Conservation (phyloP, 1,140 invertebrate genomes). For the Armadillidium nasatum region DNA sequence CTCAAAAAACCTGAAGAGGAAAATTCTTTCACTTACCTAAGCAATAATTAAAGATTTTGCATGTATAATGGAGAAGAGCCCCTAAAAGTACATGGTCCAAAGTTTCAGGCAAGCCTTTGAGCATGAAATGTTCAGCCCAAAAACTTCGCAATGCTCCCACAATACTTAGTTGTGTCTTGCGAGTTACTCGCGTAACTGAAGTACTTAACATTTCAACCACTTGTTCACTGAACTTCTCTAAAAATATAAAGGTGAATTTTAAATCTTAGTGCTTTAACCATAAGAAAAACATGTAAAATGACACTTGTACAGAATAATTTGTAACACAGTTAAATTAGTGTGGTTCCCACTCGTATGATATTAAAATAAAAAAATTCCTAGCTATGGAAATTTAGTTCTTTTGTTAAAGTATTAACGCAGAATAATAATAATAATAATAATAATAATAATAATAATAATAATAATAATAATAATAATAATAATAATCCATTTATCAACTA, state of each 20-base stretch:
- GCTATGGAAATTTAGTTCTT: no score
- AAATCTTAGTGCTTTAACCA: no score
- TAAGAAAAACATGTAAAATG: no score
- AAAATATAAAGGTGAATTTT: neutral
- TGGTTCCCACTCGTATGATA: no score
- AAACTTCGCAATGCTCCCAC: constrained; percentile 33
- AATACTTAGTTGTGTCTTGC: constrained; percentile 42
- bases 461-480: neutral
- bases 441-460: constrained; percentile 47
- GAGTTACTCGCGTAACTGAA: constrained; percentile 39
- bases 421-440: constrained; percentile 24
- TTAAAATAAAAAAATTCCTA: no score
- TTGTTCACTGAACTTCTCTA: constrained; percentile 43
- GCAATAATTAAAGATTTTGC: constrained; percentile 44
- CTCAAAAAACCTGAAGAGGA: no score
- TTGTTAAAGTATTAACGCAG: no score
- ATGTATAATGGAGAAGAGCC: constrained; percentile 34
- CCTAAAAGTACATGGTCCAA: constrained; percentile 1
- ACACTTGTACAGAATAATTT: no score
- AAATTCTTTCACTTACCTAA: constrained; percentile 41
- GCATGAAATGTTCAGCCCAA: constrained; percentile 34
- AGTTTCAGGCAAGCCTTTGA: neutral
- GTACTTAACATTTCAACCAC: constrained; percentile 40
- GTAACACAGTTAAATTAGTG: no score
- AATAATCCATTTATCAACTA: no score